Evolutionary conservation across 1,140 invertebrate genomes (phyloP).

Genomic region (Asobara japonica): DNA sequence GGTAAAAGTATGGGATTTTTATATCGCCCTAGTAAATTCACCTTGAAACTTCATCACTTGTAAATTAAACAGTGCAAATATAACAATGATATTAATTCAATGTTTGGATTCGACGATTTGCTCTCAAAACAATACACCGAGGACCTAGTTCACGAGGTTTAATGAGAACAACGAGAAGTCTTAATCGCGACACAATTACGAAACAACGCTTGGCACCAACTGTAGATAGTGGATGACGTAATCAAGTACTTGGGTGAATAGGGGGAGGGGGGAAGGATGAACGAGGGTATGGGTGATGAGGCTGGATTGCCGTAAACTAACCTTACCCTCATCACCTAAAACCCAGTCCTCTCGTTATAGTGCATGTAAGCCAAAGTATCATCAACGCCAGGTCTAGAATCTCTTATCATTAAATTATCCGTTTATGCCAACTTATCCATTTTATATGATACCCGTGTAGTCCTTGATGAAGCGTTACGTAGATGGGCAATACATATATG

Average conservation of each 20-base stretch:
- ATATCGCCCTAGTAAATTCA: not conserved
- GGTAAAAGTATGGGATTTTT: not conserved
- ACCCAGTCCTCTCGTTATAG: not conserved
- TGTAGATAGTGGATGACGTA: slow-evolving; percentile 28
- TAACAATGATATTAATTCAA: not conserved
- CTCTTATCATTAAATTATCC: slow-evolving; percentile 8
- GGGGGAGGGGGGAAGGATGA: not conserved
- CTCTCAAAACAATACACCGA: not conserved
- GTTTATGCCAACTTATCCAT: slow-evolving; percentile 8
- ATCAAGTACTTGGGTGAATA: slow-evolving; percentile 35
- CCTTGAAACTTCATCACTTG: not conserved
- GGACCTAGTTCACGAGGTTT: not conserved
- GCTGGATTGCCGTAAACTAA: slow-evolving; percentile 11
- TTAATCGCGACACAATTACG: slow-evolving; percentile 35
- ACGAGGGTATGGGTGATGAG: not conserved
- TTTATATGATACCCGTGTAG: slow-evolving; percentile 4
- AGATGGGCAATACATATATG: not conserved
- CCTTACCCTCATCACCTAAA: slow-evolving; percentile 3
- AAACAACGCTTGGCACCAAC: slow-evolving; percentile 27
- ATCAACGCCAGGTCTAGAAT: not conserved
- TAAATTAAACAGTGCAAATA: not conserved
- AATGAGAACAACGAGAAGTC: slow-evolving; percentile 26
- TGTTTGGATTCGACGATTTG: not conserved
- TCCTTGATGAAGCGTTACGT: not conserved
- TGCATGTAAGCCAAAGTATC: not conserved